Evolutionary conservation across 2,797 vertebrate species (phyloP).

Genomic region (Babyrousa celebensis): DNA sequence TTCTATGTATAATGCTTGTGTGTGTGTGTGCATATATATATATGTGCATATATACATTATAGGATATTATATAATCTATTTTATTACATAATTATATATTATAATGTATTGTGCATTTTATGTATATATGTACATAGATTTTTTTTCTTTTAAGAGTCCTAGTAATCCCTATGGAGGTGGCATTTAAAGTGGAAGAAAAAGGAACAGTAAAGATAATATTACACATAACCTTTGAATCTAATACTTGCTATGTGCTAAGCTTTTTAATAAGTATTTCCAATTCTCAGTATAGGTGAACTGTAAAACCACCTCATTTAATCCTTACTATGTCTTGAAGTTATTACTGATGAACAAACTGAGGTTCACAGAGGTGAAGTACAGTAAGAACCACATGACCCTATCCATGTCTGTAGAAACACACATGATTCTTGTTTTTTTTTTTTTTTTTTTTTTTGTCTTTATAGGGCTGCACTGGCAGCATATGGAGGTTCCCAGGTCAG

Average conservation of each 20-base stretch:
- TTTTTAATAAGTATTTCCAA: conserved; percentile 35
- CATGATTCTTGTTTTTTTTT: not conserved
- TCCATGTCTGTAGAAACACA: not conserved
- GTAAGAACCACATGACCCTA: not conserved
- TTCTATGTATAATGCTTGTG: not conserved
- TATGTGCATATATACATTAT: not conserved
- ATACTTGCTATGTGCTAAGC: not conserved
- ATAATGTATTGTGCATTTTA: not conserved
- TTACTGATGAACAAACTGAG: not conserved
- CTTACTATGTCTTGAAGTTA: not conserved
- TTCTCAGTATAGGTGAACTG: not conserved
- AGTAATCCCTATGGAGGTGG: not conserved
- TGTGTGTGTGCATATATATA: not conserved
- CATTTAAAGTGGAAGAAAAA: not conserved
- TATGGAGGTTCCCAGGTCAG: no score
- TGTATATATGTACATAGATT: not conserved
- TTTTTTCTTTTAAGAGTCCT: not conserved
- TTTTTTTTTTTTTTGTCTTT: no score
- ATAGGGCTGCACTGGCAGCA: no score
- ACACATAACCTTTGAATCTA: not conserved
- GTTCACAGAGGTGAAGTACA: not conserved
- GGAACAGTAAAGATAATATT: not conserved
- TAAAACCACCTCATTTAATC: not conserved
- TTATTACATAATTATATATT: not conserved
- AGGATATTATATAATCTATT: not conserved